Conservation (phyloP, 2,888 invertebrate genomes). For the Portevinia maculata region DNA sequence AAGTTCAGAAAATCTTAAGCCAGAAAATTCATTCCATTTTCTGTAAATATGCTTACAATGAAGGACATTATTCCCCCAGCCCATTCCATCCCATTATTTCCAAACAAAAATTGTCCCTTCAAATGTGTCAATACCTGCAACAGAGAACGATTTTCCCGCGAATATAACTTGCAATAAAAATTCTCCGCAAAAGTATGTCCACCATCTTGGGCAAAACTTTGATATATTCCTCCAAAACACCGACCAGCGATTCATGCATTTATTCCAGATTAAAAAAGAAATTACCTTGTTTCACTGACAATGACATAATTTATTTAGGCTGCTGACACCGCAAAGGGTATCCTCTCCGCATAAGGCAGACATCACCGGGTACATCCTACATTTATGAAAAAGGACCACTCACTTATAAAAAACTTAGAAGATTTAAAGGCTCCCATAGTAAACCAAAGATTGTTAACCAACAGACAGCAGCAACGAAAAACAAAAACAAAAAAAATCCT, state of each 20-base stretch:
- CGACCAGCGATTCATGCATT: constrained; percentile 63
- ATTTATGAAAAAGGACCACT: constrained; percentile 38
- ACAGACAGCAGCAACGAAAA: constrained; percentile 68
- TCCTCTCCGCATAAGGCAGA: constrained; percentile 32
- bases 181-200: neutral
- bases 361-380: constrained; percentile 9
- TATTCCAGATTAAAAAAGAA: constrained; percentile 71
- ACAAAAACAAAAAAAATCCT: constrained; percentile 58
- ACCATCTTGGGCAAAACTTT: constrained; percentile 3
- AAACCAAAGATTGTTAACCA: constrained; percentile 71
- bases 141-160: neutral
- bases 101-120: neutral
- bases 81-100: no score
- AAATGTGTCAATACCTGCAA: neutral
- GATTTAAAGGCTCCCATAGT: constrained; percentile 39
- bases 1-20: no score
- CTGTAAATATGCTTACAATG: no score
- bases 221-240: neutral
- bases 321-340: constrained; percentile 57
- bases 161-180: neutral
- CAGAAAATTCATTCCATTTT: no score
- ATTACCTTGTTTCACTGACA: constrained; percentile 72
- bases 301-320: constrained; percentile 73
- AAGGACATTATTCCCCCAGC: no score
- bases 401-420: constrained; percentile 43